A percentile compares a stretch with the other conserved stretches of the same genome.
Conservation (phyloP, 2,797 vertebrate genomes). For the Limosa lapponica region DNA sequence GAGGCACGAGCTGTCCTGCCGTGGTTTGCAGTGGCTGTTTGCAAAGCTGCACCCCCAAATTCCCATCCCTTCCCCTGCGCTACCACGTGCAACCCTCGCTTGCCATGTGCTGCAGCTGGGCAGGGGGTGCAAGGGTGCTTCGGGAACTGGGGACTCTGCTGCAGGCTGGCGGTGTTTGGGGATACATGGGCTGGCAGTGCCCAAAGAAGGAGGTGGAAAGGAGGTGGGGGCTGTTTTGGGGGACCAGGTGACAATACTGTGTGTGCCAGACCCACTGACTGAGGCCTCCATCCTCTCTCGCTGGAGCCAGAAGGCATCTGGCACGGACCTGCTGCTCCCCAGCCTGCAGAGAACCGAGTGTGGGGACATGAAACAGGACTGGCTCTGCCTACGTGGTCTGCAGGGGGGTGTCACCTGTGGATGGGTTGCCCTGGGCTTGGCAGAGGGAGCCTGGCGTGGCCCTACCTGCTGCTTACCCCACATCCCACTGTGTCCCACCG, state of each 20-base stretch:
- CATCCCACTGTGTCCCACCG: accelerated
- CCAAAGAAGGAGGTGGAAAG: not conserved
- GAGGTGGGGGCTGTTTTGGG: not conserved
- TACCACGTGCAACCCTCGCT: accelerated
- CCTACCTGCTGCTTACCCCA: not conserved
- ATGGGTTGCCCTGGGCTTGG: accelerated
- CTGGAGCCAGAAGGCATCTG: not conserved
- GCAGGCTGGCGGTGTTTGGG: not conserved
- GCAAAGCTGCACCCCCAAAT: not conserved
- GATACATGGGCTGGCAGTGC: not conserved
- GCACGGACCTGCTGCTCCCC: not conserved
- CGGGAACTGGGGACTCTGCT: not conserved
- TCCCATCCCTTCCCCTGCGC: not conserved
- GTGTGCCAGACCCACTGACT: not conserved
- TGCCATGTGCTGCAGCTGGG: not conserved
- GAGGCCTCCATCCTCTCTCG: not conserved
- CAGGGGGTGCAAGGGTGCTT: not conserved
- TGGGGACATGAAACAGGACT: not conserved
- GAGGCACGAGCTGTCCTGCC: accelerated
- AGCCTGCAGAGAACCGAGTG: not conserved
- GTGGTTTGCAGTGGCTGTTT: not conserved
- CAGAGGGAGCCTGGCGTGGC: not conserved
- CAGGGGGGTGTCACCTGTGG: accelerated
- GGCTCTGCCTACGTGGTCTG: not conserved
- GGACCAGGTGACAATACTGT: not conserved